Evolutionary conservation across 2,888 invertebrate species (phyloP), one percentile per base, ranked within the genome.

Genomic region (Myathropa florea): DNA sequence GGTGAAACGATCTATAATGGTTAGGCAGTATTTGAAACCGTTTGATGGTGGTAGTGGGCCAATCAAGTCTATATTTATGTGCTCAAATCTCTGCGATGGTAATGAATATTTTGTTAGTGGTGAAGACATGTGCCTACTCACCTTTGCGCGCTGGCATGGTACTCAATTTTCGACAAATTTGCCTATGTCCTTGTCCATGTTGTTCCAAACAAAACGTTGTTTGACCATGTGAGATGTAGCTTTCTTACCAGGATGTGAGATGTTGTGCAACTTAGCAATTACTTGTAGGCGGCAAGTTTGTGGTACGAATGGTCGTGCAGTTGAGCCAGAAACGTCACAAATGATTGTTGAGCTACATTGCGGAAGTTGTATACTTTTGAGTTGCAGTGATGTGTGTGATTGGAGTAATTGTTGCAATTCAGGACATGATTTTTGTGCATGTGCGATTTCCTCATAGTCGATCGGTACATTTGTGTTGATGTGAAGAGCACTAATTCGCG

Each of bases 41-140:
- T 53, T 53, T n/a, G 53, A 53, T 53, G 9, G 14, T 53, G 53
- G 18, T 30, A 68, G 68, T 23, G 77, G 77, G 1, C 68, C 77
- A 33, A 68, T 46, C 21, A 53, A 14, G 53, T 53, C 53, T 10
- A 33, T 33, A 33, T 33, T 33, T 9, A 33, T 33, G 33, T 33
- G 33, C 33, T 33, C 33, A 33, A 53, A 53, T 53, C 53, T 53
- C 53, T 53, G 53, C 4, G 53, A 53, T 53, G 53, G n/a, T 1
- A 6, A n/a, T 7, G 46, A 30, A 30, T 4, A 30, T 30, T 30
- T 30, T 30, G 46, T 46, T 46, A 46, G 14, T 46, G 4, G 7
- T 53, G 53, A 53, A 53, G 3, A 53, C 18, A 53, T 53, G 53
- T 53, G 53, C 53, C 53, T 53, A 53, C 53, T 53, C 53, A 53